Conservation (phyloP, 2,113 vertebrate genomes). For the Xerus inauris region DNA sequence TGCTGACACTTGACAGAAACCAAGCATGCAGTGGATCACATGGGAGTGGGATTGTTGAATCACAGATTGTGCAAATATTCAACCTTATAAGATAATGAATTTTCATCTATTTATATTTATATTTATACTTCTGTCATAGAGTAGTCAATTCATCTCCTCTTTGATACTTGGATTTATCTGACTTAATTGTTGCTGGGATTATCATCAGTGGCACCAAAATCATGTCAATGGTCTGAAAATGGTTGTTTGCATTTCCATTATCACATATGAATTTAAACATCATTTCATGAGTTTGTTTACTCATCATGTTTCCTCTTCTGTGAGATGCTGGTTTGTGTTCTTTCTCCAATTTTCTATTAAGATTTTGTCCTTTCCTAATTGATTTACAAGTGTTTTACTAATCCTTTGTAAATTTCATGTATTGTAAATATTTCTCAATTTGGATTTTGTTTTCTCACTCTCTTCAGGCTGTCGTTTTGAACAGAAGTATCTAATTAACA, state of each 20-base stretch:
- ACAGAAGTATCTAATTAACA: slow-evolving; percentile 12
- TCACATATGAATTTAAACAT: not conserved
- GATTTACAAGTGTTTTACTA: not conserved
- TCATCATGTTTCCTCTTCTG: not conserved
- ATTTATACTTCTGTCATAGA: not conserved
- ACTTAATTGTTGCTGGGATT: not conserved
- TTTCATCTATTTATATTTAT: not conserved
- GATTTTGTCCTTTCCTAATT: slow-evolving; percentile 1
- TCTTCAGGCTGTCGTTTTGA: not conserved
- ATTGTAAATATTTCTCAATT: not conserved
- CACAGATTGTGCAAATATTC: not conserved
- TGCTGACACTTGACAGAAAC: not conserved
- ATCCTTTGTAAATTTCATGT: slow-evolving; percentile 16
- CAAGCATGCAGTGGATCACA: not conserved
- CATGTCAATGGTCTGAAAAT: not conserved
- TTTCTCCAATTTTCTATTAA: not conserved
- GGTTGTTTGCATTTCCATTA: not conserved
- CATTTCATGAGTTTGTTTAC: not conserved
- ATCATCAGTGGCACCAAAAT: not conserved
- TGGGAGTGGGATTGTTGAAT: not conserved
- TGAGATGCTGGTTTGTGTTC: not conserved
- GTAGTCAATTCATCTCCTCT: not conserved
- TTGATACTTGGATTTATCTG: not conserved
- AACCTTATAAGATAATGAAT: not conserved
- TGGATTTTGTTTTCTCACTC: not conserved